A percentile compares a stretch with the other conserved stretches of the same genome.
These are phyloP conservation scores for Belgica antarctica DNA, from an alignment of 2,888 invertebrate genomes.

Conservation along the genomic window DNA sequence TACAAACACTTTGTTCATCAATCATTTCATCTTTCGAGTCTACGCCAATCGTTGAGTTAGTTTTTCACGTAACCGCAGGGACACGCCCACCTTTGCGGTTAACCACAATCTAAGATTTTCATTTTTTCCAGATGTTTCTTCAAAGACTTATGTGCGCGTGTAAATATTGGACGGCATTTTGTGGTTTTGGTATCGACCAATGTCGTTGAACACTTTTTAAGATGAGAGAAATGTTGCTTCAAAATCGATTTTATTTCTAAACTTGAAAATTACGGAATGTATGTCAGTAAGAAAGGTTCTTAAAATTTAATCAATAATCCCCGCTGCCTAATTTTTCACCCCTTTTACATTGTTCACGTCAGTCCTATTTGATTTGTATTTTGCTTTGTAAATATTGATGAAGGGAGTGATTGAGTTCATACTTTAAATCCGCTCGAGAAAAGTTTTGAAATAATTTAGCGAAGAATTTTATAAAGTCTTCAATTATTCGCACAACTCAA, in stretches of 20 bases:
- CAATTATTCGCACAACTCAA: too few relatives aligned
- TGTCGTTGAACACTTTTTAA: not conserved
- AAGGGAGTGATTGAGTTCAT: too few relatives aligned
- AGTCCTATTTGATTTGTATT: too few relatives aligned
- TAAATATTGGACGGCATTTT: not conserved
- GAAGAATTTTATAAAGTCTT: too few relatives aligned
- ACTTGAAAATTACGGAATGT: conserved; percentile 12
- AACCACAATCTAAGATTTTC: conserved; percentile 43
- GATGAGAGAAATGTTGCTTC: not conserved
- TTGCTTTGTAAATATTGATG: too few relatives aligned
- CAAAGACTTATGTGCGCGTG: too few relatives aligned
- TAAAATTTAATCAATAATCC: conserved; percentile 40
- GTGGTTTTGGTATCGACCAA: conserved; percentile 3
- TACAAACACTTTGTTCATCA: conserved; percentile 33
- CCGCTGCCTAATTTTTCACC: not conserved
- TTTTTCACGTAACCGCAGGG: conserved; percentile 33
- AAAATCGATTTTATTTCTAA: conserved; percentile 15
- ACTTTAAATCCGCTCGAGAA: too few relatives aligned
- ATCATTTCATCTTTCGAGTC: conserved; percentile 25
- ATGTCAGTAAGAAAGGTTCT: conserved; percentile 19
- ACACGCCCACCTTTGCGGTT: conserved; percentile 40
- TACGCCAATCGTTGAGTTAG: not conserved
- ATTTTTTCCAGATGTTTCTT: conserved; percentile 27
- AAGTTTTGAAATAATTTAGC: too few relatives aligned
- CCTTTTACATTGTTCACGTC: too few relatives aligned